Evolutionary conservation across 92 coral and sea anemone species (phyloP), one percentile per base, ranked within the genome.

Genomic region (Porites evermanni): DNA sequence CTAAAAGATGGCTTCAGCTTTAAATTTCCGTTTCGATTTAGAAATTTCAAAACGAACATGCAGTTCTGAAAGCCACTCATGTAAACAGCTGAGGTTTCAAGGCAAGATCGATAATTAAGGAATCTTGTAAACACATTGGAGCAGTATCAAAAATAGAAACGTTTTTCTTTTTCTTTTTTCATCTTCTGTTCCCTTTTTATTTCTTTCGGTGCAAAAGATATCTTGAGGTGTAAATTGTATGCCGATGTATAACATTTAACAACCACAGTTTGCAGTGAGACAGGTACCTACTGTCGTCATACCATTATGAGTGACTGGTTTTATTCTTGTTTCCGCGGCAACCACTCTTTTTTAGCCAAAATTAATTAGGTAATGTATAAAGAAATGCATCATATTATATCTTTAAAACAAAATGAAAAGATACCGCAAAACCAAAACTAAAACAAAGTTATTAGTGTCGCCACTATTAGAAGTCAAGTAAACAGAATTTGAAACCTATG

Each of bases 361-460:
- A 81, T 81, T 70, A 81, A 81, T 81, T 74, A 58, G 21, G 78
- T 67, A 29, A 69, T 67, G 32, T 68, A 69, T 73, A 69, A 69
- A 61, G 74, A 69, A 70, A 47, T 61, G 23, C 69, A 20, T 19
- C 64, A 56, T 81, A 32, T 53, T 3, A 53, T 53, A 44, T 56
- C 38, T 7, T 12, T 23, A 23, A 10, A 66, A 79, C 83, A 79
- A 79, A 79, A 50, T 79, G 47, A 50, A 61, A 67, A 11, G 84
- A 79, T 51, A 13, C 64, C 74, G 23, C 84, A 79, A 53, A 20
- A 18, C 5, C 77, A 19, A 69, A 38, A 54, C 64, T 61, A 32
- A 17, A n/a, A 54, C 70, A 63, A 81, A 70, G 29, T 69, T 58
- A 59, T 32, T 18, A 26, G 23, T 64, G 51, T 70, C 12, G 7